These are phyloP conservation scores for Gambusia holbrooki DNA, from an alignment of 2,113 vertebrate genomes.

Conservation along the genomic window DNA sequence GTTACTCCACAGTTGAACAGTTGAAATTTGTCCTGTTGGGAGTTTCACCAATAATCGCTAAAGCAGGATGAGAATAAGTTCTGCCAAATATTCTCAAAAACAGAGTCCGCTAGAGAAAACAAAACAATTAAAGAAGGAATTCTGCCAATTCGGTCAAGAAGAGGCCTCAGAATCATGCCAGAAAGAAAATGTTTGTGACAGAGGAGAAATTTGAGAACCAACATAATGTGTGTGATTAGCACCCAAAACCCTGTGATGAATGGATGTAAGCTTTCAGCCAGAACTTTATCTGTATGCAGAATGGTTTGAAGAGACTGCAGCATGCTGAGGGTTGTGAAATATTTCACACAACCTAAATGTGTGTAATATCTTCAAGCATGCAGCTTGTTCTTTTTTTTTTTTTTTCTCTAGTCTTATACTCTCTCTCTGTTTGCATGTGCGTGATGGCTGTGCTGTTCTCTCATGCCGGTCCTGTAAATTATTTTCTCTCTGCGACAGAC, in stretches of 20 bases:
- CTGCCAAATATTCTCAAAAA: too few relatives aligned
- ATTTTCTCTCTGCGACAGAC: slow-evolving; percentile 81
- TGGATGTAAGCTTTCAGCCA: not conserved
- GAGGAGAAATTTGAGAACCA: not conserved
- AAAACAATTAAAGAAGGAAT: not conserved
- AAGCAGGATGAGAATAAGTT: not conserved
- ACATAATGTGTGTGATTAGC: not conserved
- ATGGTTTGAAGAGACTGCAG: slow-evolving; percentile 37
- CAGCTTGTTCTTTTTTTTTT: slow-evolving; percentile 9
- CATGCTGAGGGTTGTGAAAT: slow-evolving; percentile 35
- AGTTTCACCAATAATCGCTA: not conserved
- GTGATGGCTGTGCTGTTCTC: slow-evolving; percentile 42
- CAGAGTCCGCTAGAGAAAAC: not conserved
- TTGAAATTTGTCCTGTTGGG: not conserved
- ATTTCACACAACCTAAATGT: slow-evolving; percentile 25
- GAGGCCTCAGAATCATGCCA: not conserved
- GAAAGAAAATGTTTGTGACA: not conserved
- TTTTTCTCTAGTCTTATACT: not conserved
- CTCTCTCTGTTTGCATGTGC: slow-evolving; percentile 50
- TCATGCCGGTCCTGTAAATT: slow-evolving; percentile 28
- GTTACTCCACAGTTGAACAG: not conserved
- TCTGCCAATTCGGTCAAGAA: too few relatives aligned
- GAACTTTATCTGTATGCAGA: slow-evolving; percentile 7
- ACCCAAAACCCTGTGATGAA: not conserved
- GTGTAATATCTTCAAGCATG: slow-evolving; percentile 40